phyloP scores from a whole-genome alignment of 2,888 invertebrate species.

The Himalopsyche tibetana region DNA sequence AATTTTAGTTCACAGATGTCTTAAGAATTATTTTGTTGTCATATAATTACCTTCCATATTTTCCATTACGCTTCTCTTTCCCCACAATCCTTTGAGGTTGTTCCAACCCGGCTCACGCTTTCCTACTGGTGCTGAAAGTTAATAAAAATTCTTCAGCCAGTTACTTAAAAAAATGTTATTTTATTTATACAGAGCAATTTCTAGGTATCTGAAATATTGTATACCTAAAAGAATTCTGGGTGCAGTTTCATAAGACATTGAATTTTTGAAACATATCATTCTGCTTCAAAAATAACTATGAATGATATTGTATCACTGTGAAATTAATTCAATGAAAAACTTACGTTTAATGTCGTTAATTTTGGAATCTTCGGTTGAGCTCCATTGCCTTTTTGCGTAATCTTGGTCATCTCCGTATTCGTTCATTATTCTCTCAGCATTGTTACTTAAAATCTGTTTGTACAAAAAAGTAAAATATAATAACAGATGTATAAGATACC shows the following conservation, averaged over 20 bases:
- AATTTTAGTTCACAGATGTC: no score
- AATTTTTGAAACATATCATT: background rate
- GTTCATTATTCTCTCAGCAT: constrained; percentile 63
- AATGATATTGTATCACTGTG: no score
- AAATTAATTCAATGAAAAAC: background rate
- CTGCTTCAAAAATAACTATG: no score
- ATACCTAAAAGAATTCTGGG: no score
- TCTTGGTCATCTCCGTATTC: constrained; percentile 68
- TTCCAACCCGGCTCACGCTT: constrained; percentile 88
- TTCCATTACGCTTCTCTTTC: constrained; percentile 77
- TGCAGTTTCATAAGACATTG: background rate
- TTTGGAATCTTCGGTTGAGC: constrained; percentile 68
- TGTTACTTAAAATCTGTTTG: constrained; percentile 59
- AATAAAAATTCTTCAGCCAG: no score
- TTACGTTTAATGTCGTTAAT: background rate
- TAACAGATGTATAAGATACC: no score
- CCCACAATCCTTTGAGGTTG: constrained; percentile 88
- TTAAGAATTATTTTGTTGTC: no score
- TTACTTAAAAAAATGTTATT: no score
- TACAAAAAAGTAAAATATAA: background rate
- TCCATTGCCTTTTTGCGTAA: constrained; percentile 82
- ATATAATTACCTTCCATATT: constrained; percentile 57
- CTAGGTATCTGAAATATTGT: no score
- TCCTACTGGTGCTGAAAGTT: constrained; percentile 81
- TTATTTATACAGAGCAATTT: no score